Evolutionary conservation across 2,888 invertebrate species (phyloP).

Genomic region (Drosophila neutralis): DNA sequence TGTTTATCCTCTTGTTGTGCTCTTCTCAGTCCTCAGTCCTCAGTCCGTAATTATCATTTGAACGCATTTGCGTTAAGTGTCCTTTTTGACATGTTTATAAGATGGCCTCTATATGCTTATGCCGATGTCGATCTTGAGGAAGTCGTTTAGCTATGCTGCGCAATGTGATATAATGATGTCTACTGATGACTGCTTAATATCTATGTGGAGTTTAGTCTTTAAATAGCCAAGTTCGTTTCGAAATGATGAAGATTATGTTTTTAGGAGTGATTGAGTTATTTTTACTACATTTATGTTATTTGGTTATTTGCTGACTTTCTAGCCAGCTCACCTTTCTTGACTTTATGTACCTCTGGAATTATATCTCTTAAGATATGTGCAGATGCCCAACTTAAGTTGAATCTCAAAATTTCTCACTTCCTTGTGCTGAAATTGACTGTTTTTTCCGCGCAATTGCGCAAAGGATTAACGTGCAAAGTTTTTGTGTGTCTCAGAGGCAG

Average conservation of each 20-base stretch:
- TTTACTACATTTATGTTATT: neutral
- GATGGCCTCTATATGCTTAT: constrained; percentile 55
- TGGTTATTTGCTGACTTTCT: neutral
- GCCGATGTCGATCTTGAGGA: constrained; percentile 23
- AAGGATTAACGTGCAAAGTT: constrained; percentile 63
- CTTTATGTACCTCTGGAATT: neutral
- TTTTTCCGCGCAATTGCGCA: constrained; percentile 68
- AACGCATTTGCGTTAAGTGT: constrained; percentile 79
- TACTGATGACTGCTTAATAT: constrained; percentile 35
- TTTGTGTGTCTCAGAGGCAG: constrained; percentile 8
- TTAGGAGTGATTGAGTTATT: neutral
- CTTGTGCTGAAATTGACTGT: neutral
- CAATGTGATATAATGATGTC: constrained; percentile 21
- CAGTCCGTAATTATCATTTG: constrained; percentile 76
- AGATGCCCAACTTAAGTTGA: neutral
- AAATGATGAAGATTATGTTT: neutral
- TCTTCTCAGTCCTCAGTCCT: constrained; percentile 32
- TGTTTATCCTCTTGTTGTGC: constrained; percentile 53
- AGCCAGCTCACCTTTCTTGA: neutral
- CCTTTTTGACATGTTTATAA: constrained; percentile 81
- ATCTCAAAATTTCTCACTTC: constrained; percentile 26
- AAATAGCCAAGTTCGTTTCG: neutral
- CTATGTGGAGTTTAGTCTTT: constrained; percentile 3
- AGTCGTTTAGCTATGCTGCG: constrained; percentile 13
- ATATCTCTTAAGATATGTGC: neutral